phyloP scores from a whole-genome alignment of 64 coral and sea anemone species.

The Platygyra sinensis region DNA sequence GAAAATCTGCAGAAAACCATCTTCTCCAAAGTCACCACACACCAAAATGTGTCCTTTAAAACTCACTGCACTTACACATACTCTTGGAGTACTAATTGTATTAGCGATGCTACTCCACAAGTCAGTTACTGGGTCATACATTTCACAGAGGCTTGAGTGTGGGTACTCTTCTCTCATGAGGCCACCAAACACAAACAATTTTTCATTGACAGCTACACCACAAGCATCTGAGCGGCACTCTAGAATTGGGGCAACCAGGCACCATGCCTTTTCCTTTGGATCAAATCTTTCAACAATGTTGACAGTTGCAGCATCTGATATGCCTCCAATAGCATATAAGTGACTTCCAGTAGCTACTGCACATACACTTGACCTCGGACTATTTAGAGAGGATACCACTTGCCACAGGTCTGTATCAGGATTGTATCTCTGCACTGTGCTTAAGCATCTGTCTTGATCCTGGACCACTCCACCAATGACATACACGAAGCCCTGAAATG shows the following conservation, averaged over 20 bases:
- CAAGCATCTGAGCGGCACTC: conserved; percentile 31
- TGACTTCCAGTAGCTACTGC: conserved; percentile 43
- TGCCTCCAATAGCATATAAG: conserved; percentile 73
- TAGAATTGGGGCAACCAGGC: conserved; percentile 6
- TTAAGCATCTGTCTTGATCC: too few species aligned
- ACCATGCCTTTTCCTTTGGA: conserved; percentile 35
- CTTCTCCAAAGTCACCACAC: conserved; percentile 10
- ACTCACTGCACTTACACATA: conserved; percentile 19
- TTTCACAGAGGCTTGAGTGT: conserved; percentile 23
- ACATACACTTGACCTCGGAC: conserved; percentile 49
- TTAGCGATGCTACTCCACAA: background rate
- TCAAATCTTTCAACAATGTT: conserved; percentile 61
- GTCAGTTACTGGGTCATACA: conserved; percentile 34
- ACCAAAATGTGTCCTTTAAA: conserved; percentile 51
- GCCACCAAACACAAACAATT: conserved; percentile 60
- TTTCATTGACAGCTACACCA: conserved; percentile 33
- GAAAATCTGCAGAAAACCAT: background rate
- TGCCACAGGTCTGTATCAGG: too few species aligned
- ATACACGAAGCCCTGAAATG: background rate
- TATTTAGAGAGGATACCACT: background rate
- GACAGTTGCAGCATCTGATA: conserved; percentile 1
- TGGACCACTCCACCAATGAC: too few species aligned
- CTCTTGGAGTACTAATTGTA: too few species aligned
- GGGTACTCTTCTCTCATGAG: background rate
- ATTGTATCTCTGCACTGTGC: too few species aligned